Base-by-base conservation (phyloP, 2,888 invertebrate species). In the Lamproptera curius region DNA sequence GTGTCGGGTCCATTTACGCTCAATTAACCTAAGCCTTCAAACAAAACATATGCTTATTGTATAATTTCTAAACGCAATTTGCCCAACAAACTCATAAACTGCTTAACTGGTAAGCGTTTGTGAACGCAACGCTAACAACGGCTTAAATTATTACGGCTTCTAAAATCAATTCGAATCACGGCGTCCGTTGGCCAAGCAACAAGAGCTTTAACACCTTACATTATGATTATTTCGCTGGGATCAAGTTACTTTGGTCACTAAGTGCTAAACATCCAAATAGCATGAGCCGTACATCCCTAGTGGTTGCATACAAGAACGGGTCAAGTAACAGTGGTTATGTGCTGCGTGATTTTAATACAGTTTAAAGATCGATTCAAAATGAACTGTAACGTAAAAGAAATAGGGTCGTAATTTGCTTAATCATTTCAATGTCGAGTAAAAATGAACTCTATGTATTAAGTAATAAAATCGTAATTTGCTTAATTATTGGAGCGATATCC, bases 101-200 rank as follows among this genome's bases (percentile, higher is more conserved):
- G 66, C 83, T 86, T 85, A 85, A 73, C 70, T 77, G 59, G 73
- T 84, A 85, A 85, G 79, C 80, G 79, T 76, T 78, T 81, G 81
- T 83, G 82, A 72, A 73, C 70, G 67, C 65, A 60, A 72, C 70
- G 62, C 70, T 70, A 78, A 83, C 81, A 77, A 68, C 75, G 80
- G 80, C 79, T 85, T 84, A 78, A 54, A 54, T 53, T 14, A 55
- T 47, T 68, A 67, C 37, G 84, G 85, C 76, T 86, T 86, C 86
- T 67, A 77, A 85, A 86, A 86, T 86, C 86, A 75, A 84, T 84
- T 67, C 61, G 65, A 73, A 76, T 76, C 74, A 73, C 69, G 61
- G 66, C 58, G 42, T 61, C 50, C 51, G 23, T 44, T 46, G 39
- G 55, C 67, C 62, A 63, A 39, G 57, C 50, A 52, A 55, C 46